Evolutionary conservation across 2,113 vertebrate species (phyloP), one percentile per base, ranked within the genome.

Genomic region (Labeo catla): DNA sequence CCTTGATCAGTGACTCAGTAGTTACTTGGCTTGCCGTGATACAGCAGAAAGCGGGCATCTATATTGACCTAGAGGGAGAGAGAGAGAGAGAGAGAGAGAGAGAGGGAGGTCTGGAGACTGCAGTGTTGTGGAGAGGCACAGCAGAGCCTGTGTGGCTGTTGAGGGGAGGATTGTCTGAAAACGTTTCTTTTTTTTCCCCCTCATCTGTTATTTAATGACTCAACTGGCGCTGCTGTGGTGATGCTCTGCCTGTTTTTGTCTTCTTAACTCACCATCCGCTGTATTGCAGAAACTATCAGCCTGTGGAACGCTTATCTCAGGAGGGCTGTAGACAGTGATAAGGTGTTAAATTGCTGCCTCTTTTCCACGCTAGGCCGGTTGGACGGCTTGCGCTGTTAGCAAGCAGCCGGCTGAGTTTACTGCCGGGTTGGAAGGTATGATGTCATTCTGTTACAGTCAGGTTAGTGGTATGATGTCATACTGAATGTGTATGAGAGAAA

Each of bases 21-120:
- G 43, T 83, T 87, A 49, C 61, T 83, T 81, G 78, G 50, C 82
- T 84, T 89, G 91, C 66, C 39, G 73, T 89, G 88, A 92, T 91
- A 91, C 90, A 92, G 93, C 92, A 93, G 89, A 92, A 92, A 86
- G 50, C 70, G 10, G 34, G 61, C 81, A 76, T 87, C 23, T 78
- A 72, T 88, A 87, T 86, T 90, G 83, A 87, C 43, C 45, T 65
- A 89, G 65, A 63, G 87, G 78, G 80, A 84, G 81, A 80, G 61
- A 79, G 80, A 85, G 86, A 84, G 89, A 90, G 89, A 84, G 81
- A 82, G 86, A 81, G 86, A 84, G 89, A 90, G 89, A 84, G 81
- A 82, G 86, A 81, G n/a, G 61, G 84, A 47, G 21, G 76, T 87
- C 82, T 80, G 87, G 84, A 84, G 82, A 84, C 82, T 84, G 82